Evolutionary conservation across 2,888 invertebrate genomes (phyloP), one percentile per base, ranked within the genome.

Genomic region (Tridacna crocea): DNA sequence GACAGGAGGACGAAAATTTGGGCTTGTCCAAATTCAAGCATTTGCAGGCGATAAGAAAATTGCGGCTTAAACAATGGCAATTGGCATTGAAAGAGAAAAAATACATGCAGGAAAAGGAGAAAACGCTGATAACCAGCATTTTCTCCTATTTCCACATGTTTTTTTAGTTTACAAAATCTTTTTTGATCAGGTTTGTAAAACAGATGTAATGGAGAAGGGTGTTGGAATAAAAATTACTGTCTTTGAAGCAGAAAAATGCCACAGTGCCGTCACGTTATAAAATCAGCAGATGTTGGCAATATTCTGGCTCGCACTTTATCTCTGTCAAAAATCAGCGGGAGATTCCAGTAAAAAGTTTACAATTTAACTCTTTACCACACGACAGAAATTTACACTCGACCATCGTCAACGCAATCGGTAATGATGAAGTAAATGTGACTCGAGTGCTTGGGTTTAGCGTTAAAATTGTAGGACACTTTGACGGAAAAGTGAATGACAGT

Each of bases 271-370:
- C 27, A 55, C 51, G 15, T 36, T 74, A 60, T 46, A 63, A 74
- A 73, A 74, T 36, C 60, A 46, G 74, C 74, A 51, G 47, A 74
- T 74, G 74, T 74, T 63, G 61, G 74, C 74, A 74, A 70, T 70
- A 51, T 51, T 36, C 24, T 70, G 22, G 51, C 12, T 51, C 70
- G 51, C 51, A 70, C 63, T 75, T 79, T 72, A 75, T 72, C 82
- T 75, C 55, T 82, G 75, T 79, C 78, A 75, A 78, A n/a, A 47
- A 70, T 70, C 70, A 51, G 51, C 51, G 24, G 70, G 51, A 47
- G 70, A 51, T 26, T 51, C 51, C n/a, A 36, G 46, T 66, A 46
- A 66, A 36, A 66, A 19, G 66, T 36, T 66, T 66, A 66, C 27
- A 66, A 11, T 55, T 55, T 55, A 36, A 36, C 36, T 36, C 36